Evolutionary conservation across 2,888 invertebrate species (phyloP).

Genomic region (Phytoseiulus persimilis): DNA sequence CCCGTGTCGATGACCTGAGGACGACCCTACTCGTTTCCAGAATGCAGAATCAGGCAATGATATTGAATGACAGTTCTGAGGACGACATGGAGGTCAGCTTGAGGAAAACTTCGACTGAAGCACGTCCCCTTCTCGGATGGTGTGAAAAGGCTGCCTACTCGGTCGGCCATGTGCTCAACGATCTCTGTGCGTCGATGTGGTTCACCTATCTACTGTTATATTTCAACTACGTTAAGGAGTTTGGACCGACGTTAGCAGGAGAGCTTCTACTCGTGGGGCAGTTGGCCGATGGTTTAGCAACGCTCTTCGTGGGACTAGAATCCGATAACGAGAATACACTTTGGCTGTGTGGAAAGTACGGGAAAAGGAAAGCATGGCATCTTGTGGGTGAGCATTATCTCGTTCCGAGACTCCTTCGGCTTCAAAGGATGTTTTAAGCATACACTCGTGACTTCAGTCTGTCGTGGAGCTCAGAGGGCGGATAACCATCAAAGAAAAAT

Average conservation of each 20-base stretch:
- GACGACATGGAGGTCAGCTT: slow-evolving; percentile 11
- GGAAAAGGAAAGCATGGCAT: slow-evolving; percentile 55
- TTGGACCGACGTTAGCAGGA: slow-evolving; percentile 46
- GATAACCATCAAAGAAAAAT: too few species aligned
- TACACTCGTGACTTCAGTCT: too few species aligned
- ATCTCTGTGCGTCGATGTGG: slow-evolving; percentile 87
- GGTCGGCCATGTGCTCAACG: slow-evolving; percentile 80
- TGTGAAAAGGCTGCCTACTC: slow-evolving; percentile 57
- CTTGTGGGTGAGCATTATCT: slow-evolving; percentile 51
- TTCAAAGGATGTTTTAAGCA: too few species aligned
- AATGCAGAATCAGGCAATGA: not conserved
- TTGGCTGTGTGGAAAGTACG: slow-evolving; percentile 49
- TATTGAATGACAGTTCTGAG: not conserved
- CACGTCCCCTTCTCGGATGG: not conserved
- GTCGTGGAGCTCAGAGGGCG: too few species aligned
- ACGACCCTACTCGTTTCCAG: not conserved
- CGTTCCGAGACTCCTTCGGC: too few species aligned
- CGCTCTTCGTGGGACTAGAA: slow-evolving; percentile 76
- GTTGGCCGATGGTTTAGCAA: slow-evolving; percentile 73
- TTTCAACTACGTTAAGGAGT: slow-evolving; percentile 51
- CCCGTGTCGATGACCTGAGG: too few species aligned
- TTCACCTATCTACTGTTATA: slow-evolving; percentile 81
- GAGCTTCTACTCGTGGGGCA: slow-evolving; percentile 52
- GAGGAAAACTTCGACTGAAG: not conserved
- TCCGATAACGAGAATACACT: slow-evolving; percentile 63